Evolutionary conservation across 2,797 vertebrate species (phyloP).

Genomic region (Ispidina picta): DNA sequence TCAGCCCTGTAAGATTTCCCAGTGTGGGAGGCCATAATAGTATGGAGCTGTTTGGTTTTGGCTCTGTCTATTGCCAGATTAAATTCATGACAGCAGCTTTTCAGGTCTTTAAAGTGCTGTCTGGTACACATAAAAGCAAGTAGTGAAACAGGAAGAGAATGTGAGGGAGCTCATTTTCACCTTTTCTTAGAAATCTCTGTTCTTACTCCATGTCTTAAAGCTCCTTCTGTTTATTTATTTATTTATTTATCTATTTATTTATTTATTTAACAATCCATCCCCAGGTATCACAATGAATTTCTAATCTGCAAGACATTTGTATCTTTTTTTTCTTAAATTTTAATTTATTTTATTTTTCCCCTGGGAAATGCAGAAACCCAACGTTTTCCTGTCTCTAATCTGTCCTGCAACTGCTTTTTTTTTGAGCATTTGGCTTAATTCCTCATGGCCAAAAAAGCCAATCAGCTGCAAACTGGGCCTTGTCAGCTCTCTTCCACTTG

Average conservation of each 20-base stretch:
- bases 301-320: not conserved
- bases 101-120: slow-evolving; percentile 4
- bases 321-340: not conserved
- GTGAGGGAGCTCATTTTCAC: not conserved
- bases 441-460: not conserved
- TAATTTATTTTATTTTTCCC: not conserved
- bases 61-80: slow-evolving; percentile 12
- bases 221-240: too few relatives aligned
- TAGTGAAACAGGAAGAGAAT: not conserved
- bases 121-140: not conserved
- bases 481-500: not conserved
- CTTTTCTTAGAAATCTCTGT: not conserved
- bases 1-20: not conserved
- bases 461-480: not conserved
- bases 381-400: not conserved
- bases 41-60: slow-evolving; percentile 4
- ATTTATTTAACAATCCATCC: too few relatives aligned
- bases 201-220: not conserved
- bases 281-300: not conserved
- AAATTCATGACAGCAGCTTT: slow-evolving; percentile 36
- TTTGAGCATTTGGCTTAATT: not conserved
- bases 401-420: not conserved
- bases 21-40: slow-evolving; percentile 1
- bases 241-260: too few relatives aligned
- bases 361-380: not conserved